phyloP scores from a whole-genome alignment of 2,113 vertebrate species.

The Scatophagus argus region DNA sequence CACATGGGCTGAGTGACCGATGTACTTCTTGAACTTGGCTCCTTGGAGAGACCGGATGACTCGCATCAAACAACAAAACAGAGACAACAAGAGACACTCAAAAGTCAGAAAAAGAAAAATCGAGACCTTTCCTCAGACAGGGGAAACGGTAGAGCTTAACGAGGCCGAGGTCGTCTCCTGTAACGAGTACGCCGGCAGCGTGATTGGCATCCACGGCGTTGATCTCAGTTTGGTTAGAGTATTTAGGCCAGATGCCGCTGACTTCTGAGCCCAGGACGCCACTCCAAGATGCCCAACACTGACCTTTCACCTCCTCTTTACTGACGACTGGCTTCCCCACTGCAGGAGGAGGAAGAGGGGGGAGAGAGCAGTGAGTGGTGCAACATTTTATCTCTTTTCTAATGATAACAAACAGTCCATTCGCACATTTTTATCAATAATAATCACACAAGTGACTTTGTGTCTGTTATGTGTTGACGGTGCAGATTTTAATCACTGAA shows the following conservation, averaged over 20 bases:
- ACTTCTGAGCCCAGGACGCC: conserved; percentile 94
- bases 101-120: neutral
- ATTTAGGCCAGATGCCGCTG: conserved; percentile 95
- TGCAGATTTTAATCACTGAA: conserved; percentile 42
- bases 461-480: neutral
- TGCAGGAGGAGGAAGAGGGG: conserved; percentile 65
- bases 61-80: neutral
- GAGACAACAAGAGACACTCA: too few species aligned
- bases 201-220: conserved; percentile 96
- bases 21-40: conserved; percentile 94
- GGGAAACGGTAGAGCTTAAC: conserved; percentile 95
- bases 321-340: conserved; percentile 89
- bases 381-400: neutral
- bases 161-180: conserved; percentile 93
- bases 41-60: conserved; percentile 76
- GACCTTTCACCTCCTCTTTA: conserved; percentile 94
- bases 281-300: conserved; percentile 94
- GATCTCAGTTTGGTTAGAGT: conserved; percentile 87
- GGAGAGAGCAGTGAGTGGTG: neutral
- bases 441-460: too few species aligned
- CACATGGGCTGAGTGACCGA: conserved; percentile 96
- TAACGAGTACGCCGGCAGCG: conserved; percentile 87
- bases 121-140: conserved; percentile 90
- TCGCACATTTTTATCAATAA: neutral
- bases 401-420: neutral